Conservation (phyloP, 2,113 vertebrate genomes). For the Centropus bengalensis region DNA sequence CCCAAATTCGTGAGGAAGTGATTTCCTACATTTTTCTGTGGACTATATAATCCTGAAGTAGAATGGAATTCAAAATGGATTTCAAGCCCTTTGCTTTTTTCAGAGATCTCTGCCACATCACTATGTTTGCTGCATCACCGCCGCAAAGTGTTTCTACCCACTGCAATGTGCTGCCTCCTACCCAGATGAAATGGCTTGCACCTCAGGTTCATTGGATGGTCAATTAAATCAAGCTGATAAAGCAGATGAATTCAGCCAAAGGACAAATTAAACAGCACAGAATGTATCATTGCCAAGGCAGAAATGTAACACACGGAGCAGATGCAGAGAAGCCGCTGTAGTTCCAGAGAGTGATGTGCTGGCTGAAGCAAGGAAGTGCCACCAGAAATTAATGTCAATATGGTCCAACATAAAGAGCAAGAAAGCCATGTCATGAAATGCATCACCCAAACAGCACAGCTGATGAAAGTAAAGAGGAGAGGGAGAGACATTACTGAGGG, state of each 20-base stretch:
- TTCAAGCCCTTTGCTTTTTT: neutral
- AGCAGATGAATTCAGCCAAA: neutral
- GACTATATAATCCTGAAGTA: neutral
- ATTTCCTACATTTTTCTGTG: neutral
- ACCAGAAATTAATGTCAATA: neutral
- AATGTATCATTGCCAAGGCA: neutral
- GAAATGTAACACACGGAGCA: neutral
- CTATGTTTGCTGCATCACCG: neutral
- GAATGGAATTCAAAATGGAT: neutral
- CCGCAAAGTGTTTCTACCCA: neutral
- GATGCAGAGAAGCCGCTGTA: neutral
- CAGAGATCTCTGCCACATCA: neutral
- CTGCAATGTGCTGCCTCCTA: fast-evolving
- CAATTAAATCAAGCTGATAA: conserved; percentile 20
- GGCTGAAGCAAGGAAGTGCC: neutral
- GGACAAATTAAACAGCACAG: neutral
- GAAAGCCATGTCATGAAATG: neutral
- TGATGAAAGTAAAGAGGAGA: neutral
- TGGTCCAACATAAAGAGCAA: neutral
- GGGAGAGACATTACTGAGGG: neutral
- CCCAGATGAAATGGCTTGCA: neutral
- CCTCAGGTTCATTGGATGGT: neutral
- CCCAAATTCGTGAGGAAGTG: neutral
- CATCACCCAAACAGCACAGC: fast-evolving
- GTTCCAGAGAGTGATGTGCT: neutral